A percentile compares a stretch with the other conserved stretches of the same genome.
phyloP scores from a whole-genome alignment of 2,888 invertebrate species.

The Pasiphila rectangulata region DNA sequence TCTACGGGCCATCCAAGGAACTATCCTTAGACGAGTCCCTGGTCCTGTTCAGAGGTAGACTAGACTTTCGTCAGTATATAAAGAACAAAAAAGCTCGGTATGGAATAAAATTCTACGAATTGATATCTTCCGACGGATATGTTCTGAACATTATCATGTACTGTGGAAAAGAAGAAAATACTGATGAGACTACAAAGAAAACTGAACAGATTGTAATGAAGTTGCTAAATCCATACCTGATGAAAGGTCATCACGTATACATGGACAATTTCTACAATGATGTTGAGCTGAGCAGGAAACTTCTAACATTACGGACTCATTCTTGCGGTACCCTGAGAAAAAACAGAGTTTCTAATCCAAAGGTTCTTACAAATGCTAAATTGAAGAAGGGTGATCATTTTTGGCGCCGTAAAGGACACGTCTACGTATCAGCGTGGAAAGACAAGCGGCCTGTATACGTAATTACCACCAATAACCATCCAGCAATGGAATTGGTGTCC shows the following conservation, averaged over 20 bases:
- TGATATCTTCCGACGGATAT: conserved; percentile 10
- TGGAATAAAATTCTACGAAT: conserved; percentile 13
- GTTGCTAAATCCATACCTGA: conserved; percentile 6
- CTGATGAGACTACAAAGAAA: not conserved
- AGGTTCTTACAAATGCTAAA: conserved; percentile 4
- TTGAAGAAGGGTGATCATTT: conserved; percentile 11
- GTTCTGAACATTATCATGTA: conserved; percentile 9
- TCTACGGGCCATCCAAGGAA: conserved; percentile 2
- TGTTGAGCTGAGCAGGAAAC: conserved; percentile 6
- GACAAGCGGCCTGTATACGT: conserved; percentile 4
- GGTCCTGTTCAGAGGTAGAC: conserved; percentile 9
- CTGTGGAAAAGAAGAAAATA: not conserved
- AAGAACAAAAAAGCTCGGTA: conserved; percentile 15
- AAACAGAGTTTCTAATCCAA: conserved; percentile 5
- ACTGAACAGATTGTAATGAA: not conserved
- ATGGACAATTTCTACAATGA: conserved; percentile 16
- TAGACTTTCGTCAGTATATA: conserved; percentile 16
- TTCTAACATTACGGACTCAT: conserved; percentile 5
- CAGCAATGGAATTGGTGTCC: not conserved
- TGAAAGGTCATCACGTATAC: conserved; percentile 9
- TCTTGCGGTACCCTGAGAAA: not conserved
- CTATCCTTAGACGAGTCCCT: conserved; percentile 12
- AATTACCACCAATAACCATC: conserved; percentile 7
- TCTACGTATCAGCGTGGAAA: conserved; percentile 10
- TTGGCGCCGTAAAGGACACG: conserved; percentile 8